These are phyloP conservation scores for Ia io DNA, from an alignment of 2,113 vertebrate species.

Conservation along the genomic window DNA sequence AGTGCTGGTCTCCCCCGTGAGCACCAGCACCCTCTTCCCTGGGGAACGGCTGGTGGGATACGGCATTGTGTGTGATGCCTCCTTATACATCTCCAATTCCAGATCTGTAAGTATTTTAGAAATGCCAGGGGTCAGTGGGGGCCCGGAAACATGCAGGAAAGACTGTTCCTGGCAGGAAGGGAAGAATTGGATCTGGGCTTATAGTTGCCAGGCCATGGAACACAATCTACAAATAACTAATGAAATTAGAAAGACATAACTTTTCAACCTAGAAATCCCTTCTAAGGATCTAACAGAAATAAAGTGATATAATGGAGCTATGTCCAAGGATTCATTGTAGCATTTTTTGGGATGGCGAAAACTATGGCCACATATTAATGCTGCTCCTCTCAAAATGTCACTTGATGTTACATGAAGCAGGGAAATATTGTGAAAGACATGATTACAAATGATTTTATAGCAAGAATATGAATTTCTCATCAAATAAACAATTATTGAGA, in stretches of 20 bases:
- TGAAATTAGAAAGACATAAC: neutral
- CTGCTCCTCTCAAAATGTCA: neutral
- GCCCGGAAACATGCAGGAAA: neutral
- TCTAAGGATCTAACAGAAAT: neutral
- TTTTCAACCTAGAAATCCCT: neutral
- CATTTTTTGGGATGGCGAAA: slow-evolving; percentile 17
- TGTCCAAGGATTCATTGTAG: neutral
- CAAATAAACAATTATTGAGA: neutral
- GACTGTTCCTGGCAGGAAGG: neutral
- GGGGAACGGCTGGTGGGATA: slow-evolving; percentile 93
- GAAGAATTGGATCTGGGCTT: neutral
- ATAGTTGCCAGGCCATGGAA: neutral
- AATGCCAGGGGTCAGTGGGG: neutral
- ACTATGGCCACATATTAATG: neutral
- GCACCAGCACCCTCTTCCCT: slow-evolving; percentile 90
- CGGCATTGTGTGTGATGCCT: slow-evolving; percentile 89
- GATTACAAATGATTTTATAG: neutral
- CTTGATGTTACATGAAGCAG: neutral
- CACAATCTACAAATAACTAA: neutral
- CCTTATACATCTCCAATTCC: slow-evolving; percentile 86
- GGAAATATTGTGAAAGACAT: neutral
- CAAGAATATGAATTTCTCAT: neutral
- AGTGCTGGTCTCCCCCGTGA: slow-evolving; percentile 91
- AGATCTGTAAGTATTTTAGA: slow-evolving; percentile 86
- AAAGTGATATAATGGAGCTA: neutral